Percentiles rank a stretch among this genome's conserved stretches.
phyloP scores from a whole-genome alignment of 1,140 invertebrate species.

The Helicoverpa armigera region DNA sequence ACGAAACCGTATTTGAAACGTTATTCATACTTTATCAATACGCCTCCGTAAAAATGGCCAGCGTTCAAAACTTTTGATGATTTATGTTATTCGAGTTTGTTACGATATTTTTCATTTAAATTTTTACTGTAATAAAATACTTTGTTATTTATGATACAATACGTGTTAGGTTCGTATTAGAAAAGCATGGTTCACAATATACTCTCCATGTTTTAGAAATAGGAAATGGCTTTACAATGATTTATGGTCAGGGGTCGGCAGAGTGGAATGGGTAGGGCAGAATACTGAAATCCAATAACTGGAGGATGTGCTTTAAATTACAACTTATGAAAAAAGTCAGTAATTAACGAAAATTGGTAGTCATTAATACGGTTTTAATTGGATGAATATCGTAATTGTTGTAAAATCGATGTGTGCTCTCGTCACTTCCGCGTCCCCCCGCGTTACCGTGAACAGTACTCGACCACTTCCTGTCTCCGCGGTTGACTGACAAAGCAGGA shows the following conservation, averaged over 20 bases:
- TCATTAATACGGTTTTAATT: background rate
- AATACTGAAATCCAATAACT: too few relatives aligned
- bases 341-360: background rate
- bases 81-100: conserved; percentile 33
- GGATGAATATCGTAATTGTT: background rate
- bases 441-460: conserved; percentile 48
- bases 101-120: conserved; percentile 38
- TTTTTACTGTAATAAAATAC: conserved; percentile 4
- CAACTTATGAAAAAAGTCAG: too few relatives aligned
- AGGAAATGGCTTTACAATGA: background rate
- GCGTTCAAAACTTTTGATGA: conserved; percentile 34
- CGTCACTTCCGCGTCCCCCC: background rate
- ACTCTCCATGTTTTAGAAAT: background rate
- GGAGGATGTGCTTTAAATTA: too few relatives aligned
- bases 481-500: conserved; percentile 67
- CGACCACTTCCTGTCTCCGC: conserved; percentile 60
- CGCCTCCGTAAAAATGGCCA: conserved; percentile 16
- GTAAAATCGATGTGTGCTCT: conserved; percentile 1
- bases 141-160: conserved; percentile 24
- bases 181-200: background rate
- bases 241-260: background rate
- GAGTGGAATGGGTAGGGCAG: too few relatives aligned
- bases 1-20: background rate
- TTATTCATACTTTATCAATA: conserved; percentile 36
- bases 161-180: background rate